Evolutionary conservation across 2,113 vertebrate genomes (phyloP).

Genomic region (Nanorana parkeri): DNA sequence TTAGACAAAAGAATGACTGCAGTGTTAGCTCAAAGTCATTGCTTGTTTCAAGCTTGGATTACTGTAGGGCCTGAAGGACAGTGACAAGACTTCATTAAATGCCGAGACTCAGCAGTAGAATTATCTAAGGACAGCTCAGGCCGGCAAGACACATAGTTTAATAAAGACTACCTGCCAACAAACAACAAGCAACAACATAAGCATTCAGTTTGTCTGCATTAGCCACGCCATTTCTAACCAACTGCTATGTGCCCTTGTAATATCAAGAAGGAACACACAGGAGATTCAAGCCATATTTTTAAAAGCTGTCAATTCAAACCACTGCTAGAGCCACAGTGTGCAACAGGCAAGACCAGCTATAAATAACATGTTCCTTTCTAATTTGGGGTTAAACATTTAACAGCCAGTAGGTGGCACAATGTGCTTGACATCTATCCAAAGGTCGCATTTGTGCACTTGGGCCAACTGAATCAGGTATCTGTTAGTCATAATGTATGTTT

Average conservation of each 20-base stretch:
- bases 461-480: too few relatives aligned
- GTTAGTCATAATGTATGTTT: too few relatives aligned
- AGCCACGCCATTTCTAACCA: not conserved
- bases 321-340: not conserved
- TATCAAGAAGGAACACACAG: not conserved
- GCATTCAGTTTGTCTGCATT: not conserved
- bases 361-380: too few relatives aligned
- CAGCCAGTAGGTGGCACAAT: not conserved
- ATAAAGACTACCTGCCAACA: conserved; percentile 45
- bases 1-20: conserved; percentile 33
- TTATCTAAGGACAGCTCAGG: conserved; percentile 1
- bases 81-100: conserved; percentile 49
- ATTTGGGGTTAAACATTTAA: not conserved
- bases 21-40: conserved; percentile 31
- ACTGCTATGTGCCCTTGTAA: not conserved
- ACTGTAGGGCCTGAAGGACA: conserved; percentile 18
- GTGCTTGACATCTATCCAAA: too few relatives aligned
- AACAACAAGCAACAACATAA: not conserved
- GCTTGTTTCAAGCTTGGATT: conserved; percentile 48
- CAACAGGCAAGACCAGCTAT: too few relatives aligned
- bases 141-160: conserved; percentile 10
- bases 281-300: not conserved
- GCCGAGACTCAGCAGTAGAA: conserved; percentile 40
- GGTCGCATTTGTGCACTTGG: too few relatives aligned
- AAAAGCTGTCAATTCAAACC: not conserved